Evolutionary conservation across 1,140 invertebrate species (phyloP).

Genomic region (Chrysopa pallens): DNA sequence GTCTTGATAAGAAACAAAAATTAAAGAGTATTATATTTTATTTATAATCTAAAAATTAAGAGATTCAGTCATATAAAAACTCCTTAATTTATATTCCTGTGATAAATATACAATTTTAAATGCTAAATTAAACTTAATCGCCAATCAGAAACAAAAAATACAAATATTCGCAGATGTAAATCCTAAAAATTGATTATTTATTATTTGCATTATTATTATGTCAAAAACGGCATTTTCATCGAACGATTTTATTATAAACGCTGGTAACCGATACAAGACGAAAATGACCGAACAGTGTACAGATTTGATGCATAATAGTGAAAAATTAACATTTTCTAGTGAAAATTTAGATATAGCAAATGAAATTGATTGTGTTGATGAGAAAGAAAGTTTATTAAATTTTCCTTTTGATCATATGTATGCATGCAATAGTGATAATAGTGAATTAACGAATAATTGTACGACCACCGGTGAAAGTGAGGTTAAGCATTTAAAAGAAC

Average conservation of each 20-base stretch:
- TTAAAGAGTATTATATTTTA: too few species aligned
- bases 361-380: slow-evolving; percentile 7
- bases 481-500: slow-evolving; percentile 41
- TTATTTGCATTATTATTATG: too few species aligned
- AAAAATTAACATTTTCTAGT: slow-evolving; percentile 15
- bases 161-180: not conserved
- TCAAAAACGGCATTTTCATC: not conserved
- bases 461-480: slow-evolving; percentile 26
- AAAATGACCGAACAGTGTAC: slow-evolving; percentile 23
- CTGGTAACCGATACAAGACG: slow-evolving; percentile 15
- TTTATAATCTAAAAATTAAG: too few species aligned
- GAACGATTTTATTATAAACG: slow-evolving; percentile 11
- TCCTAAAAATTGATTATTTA: too few species aligned
- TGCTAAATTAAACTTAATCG: too few species aligned
- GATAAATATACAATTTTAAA: too few species aligned
- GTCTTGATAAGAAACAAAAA: too few species aligned
- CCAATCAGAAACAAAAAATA: too few species aligned
- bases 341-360: slow-evolving; percentile 10
- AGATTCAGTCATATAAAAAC: too few species aligned
- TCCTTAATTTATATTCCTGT: too few species aligned
- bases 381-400: slow-evolving; percentile 9
- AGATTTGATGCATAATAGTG: slow-evolving; percentile 14
- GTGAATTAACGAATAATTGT: slow-evolving; percentile 3
- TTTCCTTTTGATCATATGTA: slow-evolving; percentile 18
- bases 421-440: slow-evolving; percentile 12